Base-by-base conservation (phyloP, 2,888 invertebrate genomes). In the Cactoblastis cactorum region DNA sequence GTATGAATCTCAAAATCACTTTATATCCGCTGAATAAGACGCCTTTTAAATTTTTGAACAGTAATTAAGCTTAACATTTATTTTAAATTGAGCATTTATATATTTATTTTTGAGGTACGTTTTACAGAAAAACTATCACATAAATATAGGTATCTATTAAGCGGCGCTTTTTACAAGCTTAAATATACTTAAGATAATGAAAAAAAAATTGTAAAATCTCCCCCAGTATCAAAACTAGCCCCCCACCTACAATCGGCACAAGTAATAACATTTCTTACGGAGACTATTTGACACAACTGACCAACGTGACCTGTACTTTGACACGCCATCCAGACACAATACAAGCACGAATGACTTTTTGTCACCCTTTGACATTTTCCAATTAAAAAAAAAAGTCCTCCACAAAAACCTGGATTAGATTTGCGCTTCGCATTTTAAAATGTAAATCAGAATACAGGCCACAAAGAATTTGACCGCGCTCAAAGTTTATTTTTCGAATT, bases 281-380 rank as follows among this genome's bases (percentile, higher is more conserved):
- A 15, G 22, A 43, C 41, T 33, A 33, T 14, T 46, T 47, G 38
- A 47, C 24, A 53, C 47, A 47, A 57, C 59, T 60, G 61, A 51
- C 53, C 51, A 46, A 38, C 74, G 71, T 72, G 80, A 80, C 77
- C 78, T 71, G 56, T 60, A 53, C 57, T 76, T 71, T 57, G 74
- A 65, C 68, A 75, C 69, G 69, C 58, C 51, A 43, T 28, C 53
- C 47, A 53, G 53, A 59, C 56, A 57, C 55, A 51, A 50, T 55
- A 57, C 56, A 60, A 51, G 53, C 53, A 59, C 53, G 48, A 61
- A 52, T 37, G 51, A 56, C 55, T 58, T 58, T 52, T 56, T 51
- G 50, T 59, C 56, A 59, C 58, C 54, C 57, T 60, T 57, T 54
- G 54, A 58, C 54, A 55, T 49, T 56, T 39, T 49, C 37, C 45